Base-by-base conservation (phyloP, 2,888 invertebrate genomes). In the Eueremaeus valkanovi region DNA sequence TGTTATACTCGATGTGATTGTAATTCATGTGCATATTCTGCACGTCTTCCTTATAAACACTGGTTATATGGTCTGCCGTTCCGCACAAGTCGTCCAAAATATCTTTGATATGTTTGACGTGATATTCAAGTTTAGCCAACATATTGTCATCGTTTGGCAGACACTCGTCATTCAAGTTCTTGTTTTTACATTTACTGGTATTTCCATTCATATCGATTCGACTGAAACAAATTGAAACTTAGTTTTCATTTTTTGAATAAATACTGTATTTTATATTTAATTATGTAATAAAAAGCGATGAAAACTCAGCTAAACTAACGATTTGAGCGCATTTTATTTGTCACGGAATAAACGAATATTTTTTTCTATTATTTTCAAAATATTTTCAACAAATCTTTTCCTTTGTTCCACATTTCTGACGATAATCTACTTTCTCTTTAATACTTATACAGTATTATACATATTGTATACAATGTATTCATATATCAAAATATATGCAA, bases 11-110 rank as follows among this genome's bases (percentile, higher is more conserved):
- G 9, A 40, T 33, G 63, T 45, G 51, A 33, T 61, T 61, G 63
- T 51, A 63, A 66, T 66, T 74, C 51, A 61, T 73, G 33, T 66
- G 66, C 66, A 66, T 66, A 66, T 66, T 66, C 21, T 66, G 66
- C 1, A 66, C 21, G 66, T 66, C 66, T 13, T 66, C 66, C 21
- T 66, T 66, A 66, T 66, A 66, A 13, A 66, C 66, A 36, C n/a
- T 36, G 8, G 18, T 40, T n/a, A 66, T 66, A 36, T 66, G 36
- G 0, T 36, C 36, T 8, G 66, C 36, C 1, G 66, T 66, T 36
- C 21, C 36, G 18, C 36, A 66, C 21, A 66, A 66, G 1, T 66
- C 36, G 36, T 33, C 36, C 66, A 66, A 66, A 21, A 66, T 36
- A 6, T 2, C n/a, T 21, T 18, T 33, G 21, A 66, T 2, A 11